Base-by-base conservation (phyloP, 2,888 invertebrate species). In the Cheilosia variabilis region DNA sequence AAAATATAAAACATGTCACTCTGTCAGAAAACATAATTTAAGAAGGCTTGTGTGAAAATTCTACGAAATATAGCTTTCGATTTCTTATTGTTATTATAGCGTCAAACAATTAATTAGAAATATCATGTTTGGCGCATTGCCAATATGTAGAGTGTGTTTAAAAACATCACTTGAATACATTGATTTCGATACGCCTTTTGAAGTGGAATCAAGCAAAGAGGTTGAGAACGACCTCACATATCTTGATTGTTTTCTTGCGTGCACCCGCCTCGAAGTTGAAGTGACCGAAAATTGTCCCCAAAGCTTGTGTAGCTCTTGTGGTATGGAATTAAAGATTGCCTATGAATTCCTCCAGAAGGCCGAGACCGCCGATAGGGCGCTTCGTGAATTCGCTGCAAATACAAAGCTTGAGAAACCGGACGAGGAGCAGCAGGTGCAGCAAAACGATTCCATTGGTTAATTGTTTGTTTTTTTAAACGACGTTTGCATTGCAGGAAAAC, bases 321-420 rank as follows among this genome's bases (percentile, higher is more conserved):
- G 73, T 1, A 19, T 80, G 0, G 89, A 89, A 43, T 52, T 89
- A 5, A 83, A 81, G 9, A 63, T 88, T 31, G 87, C 88, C 6
- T 89, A 88, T 65, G 87, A 88, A 34, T 89, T 89, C 53, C 50
- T 88, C 15, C 83, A 83, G 62, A 89, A 88, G 50, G 88, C 88
- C 0, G 72, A 81, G 60, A 65, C 45, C 15, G 83, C 89, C 0
- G 88, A 88, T 15, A 76, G 68, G n/a, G 80, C 87, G 10, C 65
- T 89, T 17, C 73, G 87, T 37, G 72, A 83, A 57, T 31, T 68
- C 34, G 68, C 68, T 31, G 50, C 55, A 60, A 55, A 22, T 41
- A 43, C 68, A n/a, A 83, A 78, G 55, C 24, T 73, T 24, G 72
- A 60, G 55, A 82, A 87, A 71, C 57, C 53, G 6, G 75, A 87